A percentile compares a stretch with the other conserved stretches of the same genome.
phyloP scores from a whole-genome alignment of 1,140 invertebrate genomes.

The Caenorhabditis brenneri region DNA sequence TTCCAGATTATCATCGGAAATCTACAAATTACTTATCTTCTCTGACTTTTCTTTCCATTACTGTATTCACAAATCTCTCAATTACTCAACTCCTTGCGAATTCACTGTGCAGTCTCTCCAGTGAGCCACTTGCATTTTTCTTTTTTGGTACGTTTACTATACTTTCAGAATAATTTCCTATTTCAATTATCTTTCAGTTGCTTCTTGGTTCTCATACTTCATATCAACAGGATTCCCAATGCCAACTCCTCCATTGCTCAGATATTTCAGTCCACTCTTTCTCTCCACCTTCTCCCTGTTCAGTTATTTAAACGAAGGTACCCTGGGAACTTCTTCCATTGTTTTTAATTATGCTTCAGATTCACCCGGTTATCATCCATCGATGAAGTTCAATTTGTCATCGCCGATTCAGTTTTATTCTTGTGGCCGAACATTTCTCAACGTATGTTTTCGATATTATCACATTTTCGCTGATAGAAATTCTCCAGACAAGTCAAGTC shows the following conservation, averaged over 20 bases:
- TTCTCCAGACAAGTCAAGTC: not conserved
- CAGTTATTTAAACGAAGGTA: conserved; percentile 5
- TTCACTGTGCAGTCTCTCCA: not conserved
- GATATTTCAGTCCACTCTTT: not conserved
- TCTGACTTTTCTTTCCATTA: too few relatives aligned
- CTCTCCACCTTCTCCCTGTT: not conserved
- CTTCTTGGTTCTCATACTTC: not conserved
- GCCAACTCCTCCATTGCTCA: not conserved
- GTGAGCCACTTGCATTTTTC: conserved; percentile 3
- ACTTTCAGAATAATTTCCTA: not conserved
- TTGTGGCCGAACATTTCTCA: not conserved
- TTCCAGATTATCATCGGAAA: conserved; percentile 17
- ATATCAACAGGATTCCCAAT: not conserved
- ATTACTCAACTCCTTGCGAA: not conserved
- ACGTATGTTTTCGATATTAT: not conserved
- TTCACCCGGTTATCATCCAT: too few relatives aligned
- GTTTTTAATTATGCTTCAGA: too few relatives aligned
- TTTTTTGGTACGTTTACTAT: conserved; percentile 23
- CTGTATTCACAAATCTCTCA: not conserved
- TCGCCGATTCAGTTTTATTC: not conserved
- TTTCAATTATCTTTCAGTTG: not conserved
- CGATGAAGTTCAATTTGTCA: not conserved
- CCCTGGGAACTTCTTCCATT: too few relatives aligned
- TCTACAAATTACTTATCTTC: not conserved
- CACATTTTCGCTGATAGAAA: not conserved